Conservation (phyloP, 2,888 invertebrate genomes). For the Sympetrum striolatum region DNA sequence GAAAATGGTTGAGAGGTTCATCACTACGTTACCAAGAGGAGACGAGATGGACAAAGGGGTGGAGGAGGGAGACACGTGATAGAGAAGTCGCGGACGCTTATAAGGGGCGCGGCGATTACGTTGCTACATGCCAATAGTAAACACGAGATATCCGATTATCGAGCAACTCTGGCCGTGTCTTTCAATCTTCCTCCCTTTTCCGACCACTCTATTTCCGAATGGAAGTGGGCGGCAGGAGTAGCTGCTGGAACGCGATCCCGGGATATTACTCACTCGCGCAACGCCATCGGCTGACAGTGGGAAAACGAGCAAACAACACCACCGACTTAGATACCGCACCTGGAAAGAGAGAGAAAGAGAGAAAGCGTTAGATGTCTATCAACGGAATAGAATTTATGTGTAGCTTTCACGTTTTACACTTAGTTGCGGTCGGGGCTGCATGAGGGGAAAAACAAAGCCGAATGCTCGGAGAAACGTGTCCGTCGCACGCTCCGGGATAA, state of each 20-base stretch:
- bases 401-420: neutral
- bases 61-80: neutral
- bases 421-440: neutral
- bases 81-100: neutral
- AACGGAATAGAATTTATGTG: neutral
- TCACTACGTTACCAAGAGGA: neutral
- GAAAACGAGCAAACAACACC: neutral
- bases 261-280: conserved; percentile 5
- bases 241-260: neutral
- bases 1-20: neutral
- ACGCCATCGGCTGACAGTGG: neutral
- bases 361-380: neutral
- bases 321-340: neutral
- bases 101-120: neutral
- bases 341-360: neutral
- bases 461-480: neutral
- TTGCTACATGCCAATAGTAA: neutral
- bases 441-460: neutral
- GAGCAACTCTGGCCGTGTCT: neutral
- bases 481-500: neutral
- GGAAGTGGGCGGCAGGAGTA: neutral
- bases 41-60: neutral
- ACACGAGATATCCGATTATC: neutral
- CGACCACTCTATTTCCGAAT: neutral
- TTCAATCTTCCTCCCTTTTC: neutral